A percentile compares a stretch with the other conserved stretches of the same genome.
Conservation (phyloP, 2,797 vertebrate genomes). For the Peromyscus attwateri region DNA sequence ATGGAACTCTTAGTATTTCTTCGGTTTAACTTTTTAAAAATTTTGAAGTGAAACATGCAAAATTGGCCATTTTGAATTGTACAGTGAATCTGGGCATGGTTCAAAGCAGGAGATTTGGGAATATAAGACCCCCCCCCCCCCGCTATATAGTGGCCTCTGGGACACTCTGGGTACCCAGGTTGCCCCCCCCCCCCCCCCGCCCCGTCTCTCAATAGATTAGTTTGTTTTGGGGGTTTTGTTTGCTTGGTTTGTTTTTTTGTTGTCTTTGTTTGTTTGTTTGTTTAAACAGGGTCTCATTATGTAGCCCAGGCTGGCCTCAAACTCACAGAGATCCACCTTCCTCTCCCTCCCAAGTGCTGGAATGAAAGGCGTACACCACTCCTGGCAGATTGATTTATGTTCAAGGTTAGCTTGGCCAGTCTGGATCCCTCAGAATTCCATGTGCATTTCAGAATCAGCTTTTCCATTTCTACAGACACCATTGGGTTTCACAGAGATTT, state of each 20-base stretch:
- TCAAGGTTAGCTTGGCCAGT: neutral
- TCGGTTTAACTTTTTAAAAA: neutral
- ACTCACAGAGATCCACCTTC: neutral
- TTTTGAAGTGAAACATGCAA: neutral
- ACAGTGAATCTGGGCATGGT: neutral
- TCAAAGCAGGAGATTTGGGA: too few relatives aligned
- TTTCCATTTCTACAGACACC: constrained; percentile 32
- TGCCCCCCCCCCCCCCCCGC: neutral
- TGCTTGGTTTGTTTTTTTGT: neutral
- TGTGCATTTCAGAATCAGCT: constrained; percentile 3
- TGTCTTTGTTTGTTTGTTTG: neutral
- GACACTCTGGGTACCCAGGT: neutral
- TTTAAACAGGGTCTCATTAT: neutral
- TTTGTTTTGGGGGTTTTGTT: neutral
- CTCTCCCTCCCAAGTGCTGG: neutral
- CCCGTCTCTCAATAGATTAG: neutral
- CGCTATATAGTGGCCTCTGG: neutral
- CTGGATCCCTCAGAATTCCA: constrained; percentile 30
- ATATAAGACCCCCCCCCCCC: neutral
- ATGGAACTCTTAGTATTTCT: constrained; percentile 1
- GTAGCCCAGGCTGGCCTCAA: neutral
- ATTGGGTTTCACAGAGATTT: neutral
- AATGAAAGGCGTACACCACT: neutral
- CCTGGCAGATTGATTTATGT: neutral
- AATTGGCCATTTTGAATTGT: neutral